Conservation (phyloP, 2,797 vertebrate species). For the Vultur gryphus region DNA sequence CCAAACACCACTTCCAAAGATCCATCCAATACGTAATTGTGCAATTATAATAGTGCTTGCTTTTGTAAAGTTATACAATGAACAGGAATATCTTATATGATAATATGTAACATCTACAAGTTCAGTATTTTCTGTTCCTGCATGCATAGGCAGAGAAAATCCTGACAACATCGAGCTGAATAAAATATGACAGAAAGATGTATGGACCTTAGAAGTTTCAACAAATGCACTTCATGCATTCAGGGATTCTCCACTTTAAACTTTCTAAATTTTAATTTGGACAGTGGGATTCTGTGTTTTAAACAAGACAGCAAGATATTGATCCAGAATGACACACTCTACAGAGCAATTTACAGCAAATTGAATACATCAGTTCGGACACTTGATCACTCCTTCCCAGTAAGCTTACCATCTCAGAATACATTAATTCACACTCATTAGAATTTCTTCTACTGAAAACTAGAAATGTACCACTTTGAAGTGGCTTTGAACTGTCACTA, state of each 20-base stretch:
- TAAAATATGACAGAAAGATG: background rate
- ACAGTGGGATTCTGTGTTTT: background rate
- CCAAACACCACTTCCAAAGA: background rate
- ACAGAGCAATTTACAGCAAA: background rate
- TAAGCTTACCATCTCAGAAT: background rate
- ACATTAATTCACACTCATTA: background rate
- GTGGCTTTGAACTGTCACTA: background rate
- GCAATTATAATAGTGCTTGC: background rate
- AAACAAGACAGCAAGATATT: background rate
- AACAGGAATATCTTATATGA: background rate
- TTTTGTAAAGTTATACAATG: background rate
- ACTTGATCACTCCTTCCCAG: background rate
- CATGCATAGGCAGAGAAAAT: background rate
- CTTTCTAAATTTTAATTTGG: background rate
- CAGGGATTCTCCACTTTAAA: background rate
- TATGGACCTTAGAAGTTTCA: background rate
- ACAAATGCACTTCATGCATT: background rate
- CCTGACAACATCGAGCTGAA: background rate
- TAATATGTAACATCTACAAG: background rate
- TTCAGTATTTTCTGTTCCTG: background rate
- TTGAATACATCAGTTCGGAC: background rate
- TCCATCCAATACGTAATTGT: background rate
- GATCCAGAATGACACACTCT: background rate
- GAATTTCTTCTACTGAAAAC: background rate
- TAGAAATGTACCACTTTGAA: background rate